Evolutionary conservation across 2,888 invertebrate genomes (phyloP), one percentile per base, ranked within the genome.

Genomic region (Drosophila flavopinicola): DNA sequence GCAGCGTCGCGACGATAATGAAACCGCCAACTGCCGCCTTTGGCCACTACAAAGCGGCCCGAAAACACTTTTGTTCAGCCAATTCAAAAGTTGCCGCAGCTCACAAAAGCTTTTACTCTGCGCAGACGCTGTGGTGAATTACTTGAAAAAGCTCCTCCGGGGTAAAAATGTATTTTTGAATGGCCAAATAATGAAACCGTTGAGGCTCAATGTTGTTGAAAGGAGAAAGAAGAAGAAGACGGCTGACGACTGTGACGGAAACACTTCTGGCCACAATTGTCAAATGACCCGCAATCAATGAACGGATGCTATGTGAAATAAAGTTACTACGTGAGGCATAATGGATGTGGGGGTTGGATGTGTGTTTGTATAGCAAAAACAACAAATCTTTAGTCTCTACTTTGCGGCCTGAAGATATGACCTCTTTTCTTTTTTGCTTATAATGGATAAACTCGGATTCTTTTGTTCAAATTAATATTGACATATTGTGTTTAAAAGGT

Each of bases 1-100:
- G 72, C 79, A 88, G 68, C 76, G 77, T 64, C 84, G 75, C 84
- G 78, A 75, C 70, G 82, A 75, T 76, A 88, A 88, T 88, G 88
- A 82, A 78, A 66, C 75, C 64, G 57, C 49, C 68, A 71, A 59
- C 49, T 37, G 39, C 37, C 47, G 37, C 27, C 23, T 35, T 56
- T 70, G 58, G 66, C 64, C 61, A 49, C 45, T 53, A 66, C 70
- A 66, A 60, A 66, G 51, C 56, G 61, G 39, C 69, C 73, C 52
- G 51, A 69, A 56, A 56, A 47, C 45, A 56, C 11, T 25, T 25
- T 32, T 13, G 35, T 24, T 57, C 24, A 58, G 53, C 44, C 20
- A 56, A 20, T 63, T 66, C 37, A 52, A 60, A 75, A 61, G 54
- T 60, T 51, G 49, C 47, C 60, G 53, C 45, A 52, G 54, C 41